These are phyloP conservation scores for Hippocampus guttulatus DNA, from an alignment of 2,113 vertebrate species.

Conservation along the genomic window DNA sequence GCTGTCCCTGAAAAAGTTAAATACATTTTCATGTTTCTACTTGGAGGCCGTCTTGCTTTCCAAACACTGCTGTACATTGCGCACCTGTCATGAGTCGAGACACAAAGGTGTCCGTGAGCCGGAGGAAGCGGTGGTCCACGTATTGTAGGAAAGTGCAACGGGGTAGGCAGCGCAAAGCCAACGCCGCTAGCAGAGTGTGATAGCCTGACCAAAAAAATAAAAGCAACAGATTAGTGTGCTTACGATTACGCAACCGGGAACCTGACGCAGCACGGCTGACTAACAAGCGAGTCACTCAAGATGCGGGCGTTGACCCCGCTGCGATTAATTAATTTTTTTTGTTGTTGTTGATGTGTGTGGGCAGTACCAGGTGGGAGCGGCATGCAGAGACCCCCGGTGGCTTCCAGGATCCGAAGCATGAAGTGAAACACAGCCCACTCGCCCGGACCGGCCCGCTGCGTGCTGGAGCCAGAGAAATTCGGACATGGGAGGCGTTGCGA, in stretches of 20 bases:
- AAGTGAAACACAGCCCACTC: conserved; percentile 82
- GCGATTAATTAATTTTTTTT: conserved; percentile 9
- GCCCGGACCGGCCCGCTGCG: conserved; percentile 66
- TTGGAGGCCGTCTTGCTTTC: neutral
- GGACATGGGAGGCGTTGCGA: neutral
- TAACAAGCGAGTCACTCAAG: conserved; percentile 9
- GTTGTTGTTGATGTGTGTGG: conserved; percentile 4
- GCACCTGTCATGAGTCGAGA: conserved; percentile 81
- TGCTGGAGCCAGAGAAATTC: conserved; percentile 52
- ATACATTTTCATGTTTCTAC: neutral
- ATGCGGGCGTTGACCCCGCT: neutral
- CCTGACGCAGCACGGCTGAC: neutral
- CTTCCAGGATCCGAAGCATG: conserved; percentile 88
- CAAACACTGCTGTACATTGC: neutral
- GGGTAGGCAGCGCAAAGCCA: conserved; percentile 84
- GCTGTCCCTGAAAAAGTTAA: too few species aligned
- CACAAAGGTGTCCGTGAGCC: conserved; percentile 80
- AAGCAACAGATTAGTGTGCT: too few species aligned
- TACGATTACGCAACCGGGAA: neutral
- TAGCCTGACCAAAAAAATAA: conserved; percentile 74
- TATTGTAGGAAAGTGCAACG: conserved; percentile 84
- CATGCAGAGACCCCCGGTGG: conserved; percentile 78
- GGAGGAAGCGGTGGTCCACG: conserved; percentile 79
- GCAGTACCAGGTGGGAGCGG: conserved; percentile 86
- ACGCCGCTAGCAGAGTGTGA: conserved; percentile 78